Conservation (phyloP, 2,888 invertebrate genomes). For the Parnassius mnemosyne region DNA sequence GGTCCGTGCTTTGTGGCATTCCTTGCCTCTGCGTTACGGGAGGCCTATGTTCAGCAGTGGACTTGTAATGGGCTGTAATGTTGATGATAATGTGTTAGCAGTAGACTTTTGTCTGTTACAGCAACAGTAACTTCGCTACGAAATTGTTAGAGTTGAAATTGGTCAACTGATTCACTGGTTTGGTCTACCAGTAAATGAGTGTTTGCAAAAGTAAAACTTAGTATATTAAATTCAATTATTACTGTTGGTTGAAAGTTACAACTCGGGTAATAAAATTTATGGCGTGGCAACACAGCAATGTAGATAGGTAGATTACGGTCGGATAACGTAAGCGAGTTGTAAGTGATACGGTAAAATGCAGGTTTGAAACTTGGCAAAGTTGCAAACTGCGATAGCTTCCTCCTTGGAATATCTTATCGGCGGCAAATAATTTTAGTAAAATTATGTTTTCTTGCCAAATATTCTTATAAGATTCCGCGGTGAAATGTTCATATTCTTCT, state of each 20-base stretch:
- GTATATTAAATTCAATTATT: no score
- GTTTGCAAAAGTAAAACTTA: no score
- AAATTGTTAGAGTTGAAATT: no score
- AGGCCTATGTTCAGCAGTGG: not conserved
- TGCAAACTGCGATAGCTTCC: constrained; percentile 4
- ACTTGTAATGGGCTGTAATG: not conserved
- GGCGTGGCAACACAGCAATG: not conserved
- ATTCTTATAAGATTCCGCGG: constrained; percentile 2
- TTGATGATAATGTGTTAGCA: no score
- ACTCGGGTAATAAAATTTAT: not conserved
- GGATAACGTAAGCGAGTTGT: constrained; percentile 5
- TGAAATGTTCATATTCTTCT: not conserved
- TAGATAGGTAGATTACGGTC: not conserved
- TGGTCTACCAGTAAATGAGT: no score
- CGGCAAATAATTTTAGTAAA: constrained; percentile 4
- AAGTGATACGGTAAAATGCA: constrained; percentile 2
- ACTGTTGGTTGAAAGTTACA: not conserved
- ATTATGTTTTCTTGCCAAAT: constrained; percentile 8
- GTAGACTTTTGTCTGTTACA: no score
- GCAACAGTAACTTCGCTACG: no score
- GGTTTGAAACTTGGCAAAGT: constrained; percentile 3
- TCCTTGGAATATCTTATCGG: not conserved
- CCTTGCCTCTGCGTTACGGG: not conserved
- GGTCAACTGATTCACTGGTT: no score
- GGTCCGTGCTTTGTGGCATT: no score